These are phyloP conservation scores for Callimico goeldii DNA, from an alignment of 2,797 vertebrate species.

Conservation along the genomic window DNA sequence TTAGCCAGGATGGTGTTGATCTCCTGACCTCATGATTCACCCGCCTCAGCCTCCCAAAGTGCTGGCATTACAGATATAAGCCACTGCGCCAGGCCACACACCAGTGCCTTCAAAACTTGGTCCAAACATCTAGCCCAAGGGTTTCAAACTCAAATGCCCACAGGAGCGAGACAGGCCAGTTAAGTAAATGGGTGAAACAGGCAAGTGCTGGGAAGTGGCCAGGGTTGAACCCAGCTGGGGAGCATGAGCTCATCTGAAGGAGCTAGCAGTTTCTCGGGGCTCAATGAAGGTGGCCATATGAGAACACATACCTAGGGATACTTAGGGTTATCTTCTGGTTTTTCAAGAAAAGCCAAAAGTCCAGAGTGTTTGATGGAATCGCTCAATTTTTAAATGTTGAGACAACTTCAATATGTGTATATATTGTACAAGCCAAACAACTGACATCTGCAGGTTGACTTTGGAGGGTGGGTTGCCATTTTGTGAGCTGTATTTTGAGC, in stretches of 20 bases:
- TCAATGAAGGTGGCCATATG: not conserved
- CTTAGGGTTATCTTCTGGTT: not conserved
- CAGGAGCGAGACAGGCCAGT: not conserved
- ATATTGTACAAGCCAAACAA: not conserved
- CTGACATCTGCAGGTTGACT: not conserved
- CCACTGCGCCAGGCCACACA: not conserved
- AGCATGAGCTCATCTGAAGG: not conserved
- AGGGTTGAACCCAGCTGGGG: not conserved
- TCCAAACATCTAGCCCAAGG: not conserved
- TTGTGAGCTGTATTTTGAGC: not conserved
- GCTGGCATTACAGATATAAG: too few species aligned
- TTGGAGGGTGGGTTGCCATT: not conserved
- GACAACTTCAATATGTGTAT: not conserved
- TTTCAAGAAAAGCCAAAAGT: constrained; percentile 10
- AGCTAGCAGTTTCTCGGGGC: not conserved
- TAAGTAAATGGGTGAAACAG: not conserved
- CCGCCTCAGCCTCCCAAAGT: too few species aligned
- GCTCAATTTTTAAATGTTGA: constrained; percentile 7
- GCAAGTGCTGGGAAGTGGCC: not conserved
- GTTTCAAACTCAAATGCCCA: not conserved
- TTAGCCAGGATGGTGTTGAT: too few species aligned
- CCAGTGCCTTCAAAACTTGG: not conserved
- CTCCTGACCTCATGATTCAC: too few species aligned
- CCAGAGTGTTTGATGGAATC: not conserved
- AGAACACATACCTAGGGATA: not conserved